Conservation (phyloP, 2,888 invertebrate genomes). For the Cyclophora punctaria region DNA sequence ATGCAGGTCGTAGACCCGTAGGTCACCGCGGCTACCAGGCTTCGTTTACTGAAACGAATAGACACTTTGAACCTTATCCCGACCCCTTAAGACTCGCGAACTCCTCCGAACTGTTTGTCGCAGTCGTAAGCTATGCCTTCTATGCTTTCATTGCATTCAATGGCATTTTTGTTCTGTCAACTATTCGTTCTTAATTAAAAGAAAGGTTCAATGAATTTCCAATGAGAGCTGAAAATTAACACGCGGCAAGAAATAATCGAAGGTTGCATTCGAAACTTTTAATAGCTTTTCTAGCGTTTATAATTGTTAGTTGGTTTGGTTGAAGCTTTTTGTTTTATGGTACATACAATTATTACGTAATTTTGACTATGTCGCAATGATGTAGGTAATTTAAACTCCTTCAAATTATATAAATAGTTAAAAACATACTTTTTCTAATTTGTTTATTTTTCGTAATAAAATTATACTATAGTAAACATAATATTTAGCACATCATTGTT, state of each 20-base stretch:
- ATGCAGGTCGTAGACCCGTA: conserved; percentile 65
- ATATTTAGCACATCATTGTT: neutral
- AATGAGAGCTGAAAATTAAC: neutral
- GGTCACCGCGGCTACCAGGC: conserved; percentile 52
- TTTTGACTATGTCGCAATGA: too few species aligned
- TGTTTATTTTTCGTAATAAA: too few species aligned
- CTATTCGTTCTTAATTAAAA: conserved; percentile 11
- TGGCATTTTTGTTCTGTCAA: conserved; percentile 14
- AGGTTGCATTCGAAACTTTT: too few species aligned
- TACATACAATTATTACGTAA: too few species aligned
- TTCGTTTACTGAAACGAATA: conserved; percentile 22
- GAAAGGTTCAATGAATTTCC: conserved; percentile 3
- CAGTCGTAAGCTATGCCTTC: conserved; percentile 11
- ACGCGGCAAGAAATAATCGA: too few species aligned
- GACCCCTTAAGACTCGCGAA: conserved; percentile 14
- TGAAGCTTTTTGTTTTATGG: too few species aligned
- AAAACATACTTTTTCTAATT: too few species aligned
- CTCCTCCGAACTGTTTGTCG: neutral
- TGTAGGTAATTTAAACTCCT: too few species aligned
- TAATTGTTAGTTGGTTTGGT: too few species aligned
- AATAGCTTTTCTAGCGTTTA: too few species aligned
- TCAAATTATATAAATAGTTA: too few species aligned
- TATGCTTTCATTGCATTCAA: conserved; percentile 20
- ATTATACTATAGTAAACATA: neutral
- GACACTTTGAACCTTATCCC: conserved; percentile 25